A percentile compares a stretch with the other conserved stretches of the same genome.
Conservation (phyloP, 2,113 vertebrate genomes). For the Helogale parvula region DNA sequence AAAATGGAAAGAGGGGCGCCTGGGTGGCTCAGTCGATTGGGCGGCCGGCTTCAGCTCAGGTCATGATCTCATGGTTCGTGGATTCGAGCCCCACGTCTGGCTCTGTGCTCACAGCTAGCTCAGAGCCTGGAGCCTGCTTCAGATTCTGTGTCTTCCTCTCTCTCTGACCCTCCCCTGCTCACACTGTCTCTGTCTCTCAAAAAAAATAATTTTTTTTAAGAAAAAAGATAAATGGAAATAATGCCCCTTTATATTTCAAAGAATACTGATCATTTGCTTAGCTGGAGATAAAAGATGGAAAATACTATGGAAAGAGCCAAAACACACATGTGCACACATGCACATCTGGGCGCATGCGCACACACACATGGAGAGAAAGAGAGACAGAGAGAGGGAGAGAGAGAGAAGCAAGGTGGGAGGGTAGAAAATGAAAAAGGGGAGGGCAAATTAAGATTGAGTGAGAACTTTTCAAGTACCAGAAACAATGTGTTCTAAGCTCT, state of each 20-base stretch:
- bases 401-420: background rate
- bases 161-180: too few relatives aligned
- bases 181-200: too few relatives aligned
- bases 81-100: too few relatives aligned
- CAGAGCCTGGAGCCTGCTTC: too few relatives aligned
- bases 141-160: too few relatives aligned
- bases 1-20: background rate
- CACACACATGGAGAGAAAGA: background rate
- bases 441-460: background rate
- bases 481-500: background rate
- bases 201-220: too few relatives aligned
- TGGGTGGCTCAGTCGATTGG: too few relatives aligned
- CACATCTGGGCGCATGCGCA: background rate
- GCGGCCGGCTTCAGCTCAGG: too few relatives aligned
- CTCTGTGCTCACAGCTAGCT: too few relatives aligned
- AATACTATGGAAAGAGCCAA: background rate
- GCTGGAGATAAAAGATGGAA: background rate
- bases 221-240: background rate
- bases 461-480: background rate
- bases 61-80: too few relatives aligned
- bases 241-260: background rate
- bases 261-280: background rate
- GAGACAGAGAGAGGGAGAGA: rapidly evolving
- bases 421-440: background rate
- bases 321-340: background rate